Base-by-base conservation (phyloP, 2,888 invertebrate genomes). In the Cerceris ruficornis region DNA sequence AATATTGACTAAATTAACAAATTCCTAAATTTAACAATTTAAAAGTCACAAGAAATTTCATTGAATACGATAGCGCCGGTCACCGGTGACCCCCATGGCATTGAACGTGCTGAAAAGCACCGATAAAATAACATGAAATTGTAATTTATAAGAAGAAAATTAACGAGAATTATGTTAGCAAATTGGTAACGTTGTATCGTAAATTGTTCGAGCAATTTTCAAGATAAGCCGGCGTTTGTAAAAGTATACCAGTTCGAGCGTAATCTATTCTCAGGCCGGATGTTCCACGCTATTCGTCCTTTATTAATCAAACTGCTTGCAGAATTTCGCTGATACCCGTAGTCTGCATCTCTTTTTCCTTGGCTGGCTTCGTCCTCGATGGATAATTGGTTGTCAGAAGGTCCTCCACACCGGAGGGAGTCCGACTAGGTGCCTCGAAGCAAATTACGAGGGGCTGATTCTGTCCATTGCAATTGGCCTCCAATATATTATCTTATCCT, bases 381-480 rank as follows among this genome's bases (percentile, higher is more conserved):
- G 77, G 79, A 70, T 86, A 87, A 87, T 87, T 87, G 85, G 81
- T 87, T 86, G 84, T 87, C 87, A 86, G 86, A 77, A 76, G 81
- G 75, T 81, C 65, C 74, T 84, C 72, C 69, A 71, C 57, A 71
- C 57, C 70, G 73, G 71, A 69, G 54, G 67, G 62, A 58, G 73
- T 68, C 66, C 66, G 66, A 50, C 71, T 43, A 70, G 69, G 66
- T 80, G 80, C 72, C 81, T 81, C 84, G 80, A 85, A 87, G 86
- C 76, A 87, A 89, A 88, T 88, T 87, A 85, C 83, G 62, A 81
- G 66, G 84, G 84, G 81, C 82, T 85, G 85, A 83, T 82, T 88
- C 89, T 88, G 88, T 89, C 88, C 81, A 81, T 82, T 81, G 85
- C 88, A 85, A 89, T 88, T 88, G 82, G 81, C 85, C 79, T 86